Evolutionary conservation across 35 echinoderm and acorn worm genomes (phyloP), one percentile per base, ranked within the genome.

Genomic region (Acanthaster planci): DNA sequence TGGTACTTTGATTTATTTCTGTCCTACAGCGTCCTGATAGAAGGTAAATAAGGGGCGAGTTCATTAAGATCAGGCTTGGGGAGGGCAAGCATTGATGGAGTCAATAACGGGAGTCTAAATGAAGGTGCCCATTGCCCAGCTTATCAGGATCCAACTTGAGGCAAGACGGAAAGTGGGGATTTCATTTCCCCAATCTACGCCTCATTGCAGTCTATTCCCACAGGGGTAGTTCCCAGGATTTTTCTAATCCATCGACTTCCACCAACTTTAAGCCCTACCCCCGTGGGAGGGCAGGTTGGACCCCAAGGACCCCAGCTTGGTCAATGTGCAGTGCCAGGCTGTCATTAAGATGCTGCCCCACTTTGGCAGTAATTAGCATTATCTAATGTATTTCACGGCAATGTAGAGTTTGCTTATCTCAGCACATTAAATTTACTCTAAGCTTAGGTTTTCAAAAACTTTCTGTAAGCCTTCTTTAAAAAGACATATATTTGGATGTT

Each of bases 71-170:
- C 42, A 12, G 42, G 42, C 42, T 47, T 12, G 64, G 7, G 30
- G 64, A 14, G 23, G 64, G 9, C 22, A 72, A 26, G 26, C 23
- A 72, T 72, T 72, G 64, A 72, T 35, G 64, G 64, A 72, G 23
- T 72, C 64, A 36, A 72, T 72, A 72, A 72, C 29, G 29, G 23
- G 64, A 21, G 34, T 14, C 30, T 72, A 72, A 72, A 26, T 7
- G 23, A 72, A 72, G 64, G 64, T 72, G 29, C 30, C 64, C 42
- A 26, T 34, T 72, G 14, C 64, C 14, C 10, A 72, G 64, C 64
- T 72, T 72, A 72, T 72, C 64, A 72, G 64, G 64, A 72, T 72
- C 64, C 64, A 29, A 26, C 64, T 72, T 72, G 64, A 72, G 64
- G 64, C 64, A 31, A 34, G 23, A 35, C 64, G 64, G 64, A 72